Percentiles rank a stretch among this genome's conserved stretches.
Evolutionary conservation across 2,797 vertebrate genomes (phyloP).

Genomic region (Emydoidea blandingii): DNA sequence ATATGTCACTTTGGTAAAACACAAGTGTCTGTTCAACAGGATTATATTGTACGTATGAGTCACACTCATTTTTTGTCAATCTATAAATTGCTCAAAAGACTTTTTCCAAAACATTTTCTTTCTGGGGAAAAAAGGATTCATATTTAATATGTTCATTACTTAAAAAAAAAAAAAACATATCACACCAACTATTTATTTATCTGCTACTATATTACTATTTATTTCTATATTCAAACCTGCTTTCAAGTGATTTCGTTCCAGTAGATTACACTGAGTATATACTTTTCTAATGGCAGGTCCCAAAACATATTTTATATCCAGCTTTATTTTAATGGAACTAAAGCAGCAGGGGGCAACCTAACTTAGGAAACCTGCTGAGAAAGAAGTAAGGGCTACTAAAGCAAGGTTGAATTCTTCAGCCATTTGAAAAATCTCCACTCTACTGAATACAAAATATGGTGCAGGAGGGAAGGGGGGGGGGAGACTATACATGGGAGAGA

Average conservation of each 20-base stretch:
- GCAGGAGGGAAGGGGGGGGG: neutral
- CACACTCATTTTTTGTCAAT: neutral
- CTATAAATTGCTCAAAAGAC: neutral
- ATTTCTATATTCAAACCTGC: neutral
- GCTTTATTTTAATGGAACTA: constrained; percentile 66
- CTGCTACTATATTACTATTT: neutral
- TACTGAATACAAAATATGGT: constrained; percentile 49
- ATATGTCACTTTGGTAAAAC: neutral
- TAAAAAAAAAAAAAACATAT: neutral
- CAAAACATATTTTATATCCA: constrained; percentile 58
- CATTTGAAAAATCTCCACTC: constrained; percentile 15
- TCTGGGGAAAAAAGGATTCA: neutral
- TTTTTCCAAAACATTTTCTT: neutral
- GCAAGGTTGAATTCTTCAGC: constrained; percentile 37
- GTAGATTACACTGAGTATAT: neutral
- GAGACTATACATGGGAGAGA: constrained; percentile 29
- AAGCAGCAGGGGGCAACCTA: constrained; percentile 81
- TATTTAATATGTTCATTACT: rapidly evolving
- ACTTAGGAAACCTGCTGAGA: constrained; percentile 65
- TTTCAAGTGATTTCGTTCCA: neutral
- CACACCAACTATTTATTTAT: neutral
- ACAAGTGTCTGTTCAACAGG: neutral
- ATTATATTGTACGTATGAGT: neutral
- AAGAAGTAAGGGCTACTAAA: constrained; percentile 11
- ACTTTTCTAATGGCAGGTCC: neutral